These are phyloP conservation scores for Aleiodes testaceus DNA, from an alignment of 2,888 invertebrate species.

Conservation along the genomic window DNA sequence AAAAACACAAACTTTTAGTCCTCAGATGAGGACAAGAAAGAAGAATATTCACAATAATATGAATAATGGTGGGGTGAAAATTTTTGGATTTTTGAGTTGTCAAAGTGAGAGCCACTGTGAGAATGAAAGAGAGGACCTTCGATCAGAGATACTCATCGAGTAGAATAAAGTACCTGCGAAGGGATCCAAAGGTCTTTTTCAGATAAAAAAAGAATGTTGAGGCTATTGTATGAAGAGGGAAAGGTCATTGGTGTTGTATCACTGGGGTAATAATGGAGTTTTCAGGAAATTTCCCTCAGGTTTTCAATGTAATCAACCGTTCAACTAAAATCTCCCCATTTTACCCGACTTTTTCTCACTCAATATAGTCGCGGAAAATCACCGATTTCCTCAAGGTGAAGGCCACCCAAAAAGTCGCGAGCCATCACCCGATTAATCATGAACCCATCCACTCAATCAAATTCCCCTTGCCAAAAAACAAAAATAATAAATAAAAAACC, in stretches of 20 bases:
- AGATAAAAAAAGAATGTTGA: slow-evolving; percentile 5
- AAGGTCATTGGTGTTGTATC: slow-evolving; percentile 25
- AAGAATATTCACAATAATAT: too few relatives aligned
- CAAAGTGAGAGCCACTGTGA: slow-evolving; percentile 18
- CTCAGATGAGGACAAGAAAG: too few relatives aligned
- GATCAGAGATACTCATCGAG: slow-evolving; percentile 27
- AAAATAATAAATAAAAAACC: neutral
- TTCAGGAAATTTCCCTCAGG: too few relatives aligned
- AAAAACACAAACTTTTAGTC: slow-evolving; percentile 28
- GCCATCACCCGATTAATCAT: neutral
- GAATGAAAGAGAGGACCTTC: slow-evolving; percentile 19
- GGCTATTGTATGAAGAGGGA: slow-evolving; percentile 1
- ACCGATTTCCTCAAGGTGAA: slow-evolving; percentile 8
- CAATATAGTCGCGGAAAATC: neutral
- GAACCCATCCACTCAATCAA: neutral
- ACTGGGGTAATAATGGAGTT: slow-evolving; percentile 24
- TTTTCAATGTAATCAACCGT: too few relatives aligned
- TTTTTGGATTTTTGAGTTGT: too few relatives aligned
- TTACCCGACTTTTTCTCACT: neutral
- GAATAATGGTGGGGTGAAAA: too few relatives aligned
- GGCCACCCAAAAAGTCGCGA: neutral
- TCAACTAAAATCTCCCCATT: too few relatives aligned
- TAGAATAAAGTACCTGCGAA: slow-evolving; percentile 23
- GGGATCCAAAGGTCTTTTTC: slow-evolving; percentile 1
- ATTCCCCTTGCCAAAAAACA: too few relatives aligned